Evolutionary conservation across 2,797 vertebrate species (phyloP).

Genomic region (Gallirallus australis): DNA sequence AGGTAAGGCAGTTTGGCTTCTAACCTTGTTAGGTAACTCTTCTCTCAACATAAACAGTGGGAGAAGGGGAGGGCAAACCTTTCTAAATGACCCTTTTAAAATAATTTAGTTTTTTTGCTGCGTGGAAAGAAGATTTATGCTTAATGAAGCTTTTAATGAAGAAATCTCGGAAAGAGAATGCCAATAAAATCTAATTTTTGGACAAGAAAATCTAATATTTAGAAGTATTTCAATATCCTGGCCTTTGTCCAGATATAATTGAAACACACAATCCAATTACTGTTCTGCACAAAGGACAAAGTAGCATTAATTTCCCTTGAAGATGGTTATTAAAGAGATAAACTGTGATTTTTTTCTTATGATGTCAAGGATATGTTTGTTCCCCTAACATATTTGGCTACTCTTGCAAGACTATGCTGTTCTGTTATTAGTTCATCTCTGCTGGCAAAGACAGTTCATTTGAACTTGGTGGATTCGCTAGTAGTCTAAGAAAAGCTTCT

Average conservation of each 20-base stretch:
- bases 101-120: constrained; percentile 76
- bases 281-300: constrained; percentile 83
- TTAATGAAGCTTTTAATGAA: constrained; percentile 85
- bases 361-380: constrained; percentile 82
- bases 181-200: constrained; percentile 85
- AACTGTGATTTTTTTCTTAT: constrained; percentile 80
- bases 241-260: constrained; percentile 85
- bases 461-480: constrained; percentile 71
- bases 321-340: constrained; percentile 85
- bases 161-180: constrained; percentile 82
- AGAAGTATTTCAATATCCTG: constrained; percentile 84
- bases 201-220: constrained; percentile 85
- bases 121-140: constrained; percentile 80
- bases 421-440: constrained; percentile 79
- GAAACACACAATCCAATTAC: constrained; percentile 85
- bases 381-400: constrained; percentile 76
- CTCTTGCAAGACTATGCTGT: constrained; percentile 70
- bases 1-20: constrained; percentile 72
- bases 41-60: constrained; percentile 37
- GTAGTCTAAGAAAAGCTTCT: constrained; percentile 76
- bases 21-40: constrained; percentile 36
- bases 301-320: constrained; percentile 84
- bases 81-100: constrained; percentile 78
- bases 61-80: constrained; percentile 44
- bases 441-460: constrained; percentile 74